These are phyloP conservation scores for Chelonus insularis DNA, from an alignment of 1,140 invertebrate species.

Conservation along the genomic window DNA sequence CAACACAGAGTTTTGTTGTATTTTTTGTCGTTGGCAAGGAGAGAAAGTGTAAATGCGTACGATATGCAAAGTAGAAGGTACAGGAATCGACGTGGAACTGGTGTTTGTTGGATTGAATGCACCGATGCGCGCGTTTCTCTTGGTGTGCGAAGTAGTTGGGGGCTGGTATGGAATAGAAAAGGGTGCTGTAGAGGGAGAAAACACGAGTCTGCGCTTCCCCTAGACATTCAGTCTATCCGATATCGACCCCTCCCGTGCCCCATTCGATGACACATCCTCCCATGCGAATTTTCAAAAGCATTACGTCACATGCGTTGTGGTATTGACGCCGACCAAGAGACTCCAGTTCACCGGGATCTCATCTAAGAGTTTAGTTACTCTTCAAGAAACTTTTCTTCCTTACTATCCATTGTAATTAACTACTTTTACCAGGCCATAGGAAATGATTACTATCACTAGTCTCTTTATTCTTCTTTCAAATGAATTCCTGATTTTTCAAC, in stretches of 20 bases:
- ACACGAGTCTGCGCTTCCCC: background rate
- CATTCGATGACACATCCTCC: conserved; percentile 55
- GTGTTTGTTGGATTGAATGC: conserved; percentile 25
- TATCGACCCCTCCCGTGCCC: conserved; percentile 49
- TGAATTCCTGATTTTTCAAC: too few species aligned
- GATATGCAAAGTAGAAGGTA: background rate
- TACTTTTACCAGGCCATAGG: background rate
- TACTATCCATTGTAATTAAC: background rate
- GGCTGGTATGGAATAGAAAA: background rate
- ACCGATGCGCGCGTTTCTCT: conserved; percentile 32
- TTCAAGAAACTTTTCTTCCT: conserved; percentile 8
- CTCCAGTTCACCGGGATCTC: conserved; percentile 8
- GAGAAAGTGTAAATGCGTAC: conserved; percentile 6
- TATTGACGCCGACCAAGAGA: conserved; percentile 50
- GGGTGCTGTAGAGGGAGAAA: background rate
- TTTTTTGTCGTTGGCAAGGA: background rate
- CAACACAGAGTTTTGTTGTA: background rate
- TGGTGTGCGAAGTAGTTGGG: background rate
- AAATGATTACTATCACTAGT: too few species aligned
- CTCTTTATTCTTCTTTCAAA: too few species aligned
- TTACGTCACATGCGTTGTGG: conserved; percentile 52
- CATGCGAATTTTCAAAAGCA: conserved; percentile 49
- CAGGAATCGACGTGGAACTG: conserved; percentile 5
- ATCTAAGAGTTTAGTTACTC: background rate
- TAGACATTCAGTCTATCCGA: conserved; percentile 31